Evolutionary conservation across 2,113 vertebrate genomes (phyloP).

Genomic region (Eulemur rufifrons): DNA sequence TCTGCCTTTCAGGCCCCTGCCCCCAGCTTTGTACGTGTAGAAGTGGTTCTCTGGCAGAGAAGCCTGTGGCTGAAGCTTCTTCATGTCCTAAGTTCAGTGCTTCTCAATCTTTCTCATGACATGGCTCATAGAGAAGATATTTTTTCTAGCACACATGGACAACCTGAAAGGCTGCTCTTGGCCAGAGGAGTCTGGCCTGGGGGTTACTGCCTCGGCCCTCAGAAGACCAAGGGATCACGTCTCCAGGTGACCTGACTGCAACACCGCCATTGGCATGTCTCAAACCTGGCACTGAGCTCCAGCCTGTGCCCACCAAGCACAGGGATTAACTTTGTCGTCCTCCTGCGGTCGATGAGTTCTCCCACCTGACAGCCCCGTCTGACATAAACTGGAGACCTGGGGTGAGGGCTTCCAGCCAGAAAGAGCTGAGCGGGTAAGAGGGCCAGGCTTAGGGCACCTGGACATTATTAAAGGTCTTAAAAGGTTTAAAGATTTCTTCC

Average conservation of each 20-base stretch:
- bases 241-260: not conserved
- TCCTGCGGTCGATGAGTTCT: not conserved
- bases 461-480: slow-evolving; percentile 58
- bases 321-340: accelerated
- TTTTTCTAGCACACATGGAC: not conserved
- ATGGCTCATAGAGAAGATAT: not conserved
- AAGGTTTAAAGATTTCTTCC: not conserved
- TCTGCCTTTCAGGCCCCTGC: not conserved
- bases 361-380: not conserved
- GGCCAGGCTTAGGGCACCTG: not conserved
- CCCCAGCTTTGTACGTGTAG: too few species aligned
- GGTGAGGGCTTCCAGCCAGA: not conserved
- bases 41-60: not conserved
- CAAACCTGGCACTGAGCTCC: not conserved
- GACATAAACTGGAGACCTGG: not conserved
- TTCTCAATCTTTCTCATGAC: not conserved
- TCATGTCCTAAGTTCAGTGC: not conserved
- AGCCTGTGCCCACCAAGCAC: not conserved
- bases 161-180: not conserved
- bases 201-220: not conserved
- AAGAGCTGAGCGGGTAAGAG: not conserved
- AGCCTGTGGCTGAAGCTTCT: not conserved
- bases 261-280: not conserved
- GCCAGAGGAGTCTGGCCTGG: not conserved
- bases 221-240: not conserved